Percentiles rank a stretch among this genome's conserved stretches.
These are phyloP conservation scores for Chymomyza costata DNA, from an alignment of 1,140 invertebrate species.

Conservation along the genomic window DNA sequence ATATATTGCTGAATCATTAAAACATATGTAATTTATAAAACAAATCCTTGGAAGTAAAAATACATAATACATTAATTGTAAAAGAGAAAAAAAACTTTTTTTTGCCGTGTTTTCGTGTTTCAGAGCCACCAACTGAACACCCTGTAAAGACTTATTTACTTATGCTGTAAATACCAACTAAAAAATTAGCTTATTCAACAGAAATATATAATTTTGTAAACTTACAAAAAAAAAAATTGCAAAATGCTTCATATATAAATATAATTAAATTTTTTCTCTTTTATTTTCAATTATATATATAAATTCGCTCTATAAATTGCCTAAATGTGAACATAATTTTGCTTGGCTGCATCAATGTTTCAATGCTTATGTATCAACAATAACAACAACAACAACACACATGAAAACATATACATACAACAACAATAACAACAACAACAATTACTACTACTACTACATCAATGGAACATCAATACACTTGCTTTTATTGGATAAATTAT, in stretches of 20 bases:
- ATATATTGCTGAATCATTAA: too few species aligned
- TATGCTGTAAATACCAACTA: too few species aligned
- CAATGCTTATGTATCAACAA: slow-evolving; percentile 40
- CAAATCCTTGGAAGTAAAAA: too few species aligned
- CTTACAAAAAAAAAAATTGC: slow-evolving; percentile 2
- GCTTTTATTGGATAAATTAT: slow-evolving; percentile 1
- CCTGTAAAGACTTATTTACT: too few species aligned
- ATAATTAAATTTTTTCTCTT: slow-evolving; percentile 20
- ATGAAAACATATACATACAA: slow-evolving; percentile 3
- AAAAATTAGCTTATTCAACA: background rate
- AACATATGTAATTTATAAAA: too few species aligned
- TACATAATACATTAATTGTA: too few species aligned
- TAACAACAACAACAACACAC: slow-evolving; percentile 16
- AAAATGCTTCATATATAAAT: slow-evolving; percentile 6
- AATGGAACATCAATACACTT: slow-evolving; percentile 25
- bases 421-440: slow-evolving; percentile 13
- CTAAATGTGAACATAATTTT: slow-evolving; percentile 28
- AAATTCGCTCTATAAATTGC: slow-evolving; percentile 6
- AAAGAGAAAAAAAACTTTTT: too few species aligned
- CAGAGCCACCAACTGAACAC: too few species aligned
- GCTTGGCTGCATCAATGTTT: slow-evolving; percentile 37
- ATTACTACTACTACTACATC: slow-evolving; percentile 14
- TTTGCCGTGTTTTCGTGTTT: too few species aligned
- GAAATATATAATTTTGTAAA: slow-evolving; percentile 1
- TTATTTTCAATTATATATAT: slow-evolving; percentile 23